Evolutionary conservation across 2,113 vertebrate genomes (phyloP), one percentile per base, ranked within the genome.

Genomic region (Neogobius melanostomus): DNA sequence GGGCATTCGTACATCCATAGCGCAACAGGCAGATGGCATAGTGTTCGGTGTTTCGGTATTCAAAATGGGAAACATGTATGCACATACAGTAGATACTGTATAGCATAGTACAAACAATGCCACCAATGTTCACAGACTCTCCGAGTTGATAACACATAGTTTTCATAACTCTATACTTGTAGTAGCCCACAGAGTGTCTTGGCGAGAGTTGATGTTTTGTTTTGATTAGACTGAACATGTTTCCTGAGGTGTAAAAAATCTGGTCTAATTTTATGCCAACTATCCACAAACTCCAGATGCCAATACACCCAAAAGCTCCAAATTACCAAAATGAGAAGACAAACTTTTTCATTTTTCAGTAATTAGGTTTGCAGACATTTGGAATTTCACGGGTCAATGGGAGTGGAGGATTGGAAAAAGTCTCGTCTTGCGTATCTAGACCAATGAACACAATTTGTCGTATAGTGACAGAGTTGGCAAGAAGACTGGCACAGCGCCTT

Each of bases 141-240:
- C 28, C 3, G 28, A 36, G 28, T 36, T 28, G 16, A 2, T 21
- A 53, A 16, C 51, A 53, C 16, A 28, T 8, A 0, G 6, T 56
- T 56, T 28, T 56, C 9, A 36, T 36, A 36, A 7, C 5, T 42
- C 42, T 77, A 56, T 61, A 36, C 42, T 17, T 12, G 12, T 54
- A 61, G 59, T 45, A 43, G 48, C 44, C 52, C 57, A 36, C 28
- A 36, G 28, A 36, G 28, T 51, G 62, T 10, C 66, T 56, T 62
- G 54, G 15, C 68, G 21, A 60, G 56, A 51, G 28, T 66, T 43
- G 48, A 7, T 48, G 11, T n/a, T 67, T 77, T 74, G 59, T 15
- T 57, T 80, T 66, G 65, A 66, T 77, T 71, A 49, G 42, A 45
- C 8, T 61, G 59, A 56, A 61, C 11, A 59, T 46, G 16, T 54